phyloP scores from a whole-genome alignment of 2,797 vertebrate genomes.

The Pterois miles region DNA sequence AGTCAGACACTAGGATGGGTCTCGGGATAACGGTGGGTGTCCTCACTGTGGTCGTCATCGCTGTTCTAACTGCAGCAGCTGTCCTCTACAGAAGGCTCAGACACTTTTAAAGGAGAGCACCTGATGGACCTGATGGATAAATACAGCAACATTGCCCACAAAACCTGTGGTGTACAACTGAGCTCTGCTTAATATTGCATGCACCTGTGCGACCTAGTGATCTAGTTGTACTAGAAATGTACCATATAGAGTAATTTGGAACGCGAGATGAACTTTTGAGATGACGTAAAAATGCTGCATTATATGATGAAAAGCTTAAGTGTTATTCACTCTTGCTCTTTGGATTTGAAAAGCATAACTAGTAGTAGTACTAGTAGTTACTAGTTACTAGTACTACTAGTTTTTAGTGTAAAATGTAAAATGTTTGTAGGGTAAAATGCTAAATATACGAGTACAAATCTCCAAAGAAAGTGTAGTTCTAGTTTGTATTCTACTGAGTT shows the following conservation, averaged over 20 bases:
- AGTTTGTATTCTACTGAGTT: no score
- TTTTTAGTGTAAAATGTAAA: no score
- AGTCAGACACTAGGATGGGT: not conserved
- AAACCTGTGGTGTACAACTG: no score
- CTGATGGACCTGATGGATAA: not conserved
- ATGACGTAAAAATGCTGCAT: not conserved
- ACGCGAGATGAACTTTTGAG: not conserved
- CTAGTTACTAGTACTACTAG: no score
- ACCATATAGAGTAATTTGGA: not conserved
- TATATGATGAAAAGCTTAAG: conserved; percentile 1
- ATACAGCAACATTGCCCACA: not conserved
- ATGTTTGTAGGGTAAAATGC: no score
- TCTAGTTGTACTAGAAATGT: not conserved
- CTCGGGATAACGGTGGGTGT: not conserved
- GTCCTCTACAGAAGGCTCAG: not conserved
- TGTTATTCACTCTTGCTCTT: not conserved
- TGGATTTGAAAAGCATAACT: conserved; percentile 9
- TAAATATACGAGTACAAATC: no score
- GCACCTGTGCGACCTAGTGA: not conserved
- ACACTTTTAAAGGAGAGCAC: not conserved
- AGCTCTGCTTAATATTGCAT: not conserved
- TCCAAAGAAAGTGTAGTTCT: no score
- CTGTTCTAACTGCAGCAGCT: not conserved
- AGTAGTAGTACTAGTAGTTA: no score
- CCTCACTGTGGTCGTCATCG: not conserved